These are phyloP conservation scores for Microtus pennsylvanicus DNA, from an alignment of 2,113 vertebrate genomes.

Conservation along the genomic window DNA sequence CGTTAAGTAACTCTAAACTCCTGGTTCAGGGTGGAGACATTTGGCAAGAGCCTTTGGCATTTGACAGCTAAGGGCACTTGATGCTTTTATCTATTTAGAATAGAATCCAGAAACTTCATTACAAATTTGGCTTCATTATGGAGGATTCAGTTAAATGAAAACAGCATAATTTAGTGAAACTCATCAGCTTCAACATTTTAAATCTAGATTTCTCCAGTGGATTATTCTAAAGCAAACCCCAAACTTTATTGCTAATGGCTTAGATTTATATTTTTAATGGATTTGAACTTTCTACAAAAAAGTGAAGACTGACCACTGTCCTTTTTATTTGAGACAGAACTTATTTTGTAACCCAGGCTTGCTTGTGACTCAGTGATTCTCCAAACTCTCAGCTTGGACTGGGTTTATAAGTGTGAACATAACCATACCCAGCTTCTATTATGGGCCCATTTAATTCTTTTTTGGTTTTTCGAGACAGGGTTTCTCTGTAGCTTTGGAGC, in stretches of 20 bases:
- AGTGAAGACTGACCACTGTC: background rate
- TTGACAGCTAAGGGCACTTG: background rate
- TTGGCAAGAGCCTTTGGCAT: background rate
- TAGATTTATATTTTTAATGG: background rate
- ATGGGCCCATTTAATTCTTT: background rate
- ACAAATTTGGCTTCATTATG: background rate
- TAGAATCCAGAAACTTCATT: background rate
- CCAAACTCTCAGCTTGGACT: background rate
- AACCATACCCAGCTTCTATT: background rate
- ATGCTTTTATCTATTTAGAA: background rate
- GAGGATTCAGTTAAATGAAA: background rate
- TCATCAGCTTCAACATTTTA: background rate
- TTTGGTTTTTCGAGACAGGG: no score
- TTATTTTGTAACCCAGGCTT: background rate
- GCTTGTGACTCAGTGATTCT: background rate
- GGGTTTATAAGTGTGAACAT: background rate
- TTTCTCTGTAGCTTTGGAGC: no score
- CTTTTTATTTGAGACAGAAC: background rate
- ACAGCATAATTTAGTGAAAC: background rate
- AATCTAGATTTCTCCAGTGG: background rate
- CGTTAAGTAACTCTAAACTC: background rate
- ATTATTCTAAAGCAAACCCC: constrained; percentile 17
- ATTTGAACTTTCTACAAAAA: background rate
- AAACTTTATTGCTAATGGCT: background rate
- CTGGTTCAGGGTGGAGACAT: background rate